Evolutionary conservation across 2,888 invertebrate species (phyloP).

Genomic region (Drosophila tripunctata): DNA sequence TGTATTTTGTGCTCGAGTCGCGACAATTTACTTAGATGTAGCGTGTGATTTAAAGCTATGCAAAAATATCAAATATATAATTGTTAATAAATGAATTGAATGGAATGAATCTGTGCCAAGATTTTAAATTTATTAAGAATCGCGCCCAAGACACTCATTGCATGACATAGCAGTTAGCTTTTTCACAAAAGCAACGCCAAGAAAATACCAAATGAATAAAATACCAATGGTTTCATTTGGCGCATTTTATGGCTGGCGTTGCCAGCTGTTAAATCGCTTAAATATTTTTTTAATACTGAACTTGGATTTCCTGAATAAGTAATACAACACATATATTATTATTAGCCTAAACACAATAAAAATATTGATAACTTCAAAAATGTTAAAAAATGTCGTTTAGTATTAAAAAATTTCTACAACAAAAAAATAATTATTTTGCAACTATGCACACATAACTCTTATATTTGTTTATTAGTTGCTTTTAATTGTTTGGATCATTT

Average conservation of each 20-base stretch:
- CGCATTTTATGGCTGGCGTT: not conserved
- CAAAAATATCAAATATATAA: slow-evolving; percentile 20
- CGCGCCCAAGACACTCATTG: too few relatives aligned
- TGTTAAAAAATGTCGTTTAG: too few relatives aligned
- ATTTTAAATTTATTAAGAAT: too few relatives aligned
- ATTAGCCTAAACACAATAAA: too few relatives aligned
- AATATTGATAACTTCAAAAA: too few relatives aligned
- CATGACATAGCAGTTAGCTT: slow-evolving; percentile 20
- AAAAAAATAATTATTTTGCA: too few relatives aligned
- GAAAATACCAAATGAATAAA: not conserved
- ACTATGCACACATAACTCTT: not conserved
- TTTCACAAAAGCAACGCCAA: not conserved
- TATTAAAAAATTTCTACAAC: too few relatives aligned
- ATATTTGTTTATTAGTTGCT: not conserved
- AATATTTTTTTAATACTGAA: too few relatives aligned
- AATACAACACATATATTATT: too few relatives aligned
- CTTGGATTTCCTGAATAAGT: too few relatives aligned
- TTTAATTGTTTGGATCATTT: not conserved
- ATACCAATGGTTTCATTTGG: not conserved
- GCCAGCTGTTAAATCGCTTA: not conserved
- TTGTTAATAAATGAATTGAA: slow-evolving; percentile 28
- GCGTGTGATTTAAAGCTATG: slow-evolving; percentile 4
- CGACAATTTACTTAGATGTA: slow-evolving; percentile 10
- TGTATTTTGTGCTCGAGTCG: slow-evolving; percentile 18
- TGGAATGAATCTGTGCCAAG: not conserved